A percentile compares a stretch with the other conserved stretches of the same genome.
Conservation (phyloP, 1,140 invertebrate species). For the Rhagoletis zephyria region DNA sequence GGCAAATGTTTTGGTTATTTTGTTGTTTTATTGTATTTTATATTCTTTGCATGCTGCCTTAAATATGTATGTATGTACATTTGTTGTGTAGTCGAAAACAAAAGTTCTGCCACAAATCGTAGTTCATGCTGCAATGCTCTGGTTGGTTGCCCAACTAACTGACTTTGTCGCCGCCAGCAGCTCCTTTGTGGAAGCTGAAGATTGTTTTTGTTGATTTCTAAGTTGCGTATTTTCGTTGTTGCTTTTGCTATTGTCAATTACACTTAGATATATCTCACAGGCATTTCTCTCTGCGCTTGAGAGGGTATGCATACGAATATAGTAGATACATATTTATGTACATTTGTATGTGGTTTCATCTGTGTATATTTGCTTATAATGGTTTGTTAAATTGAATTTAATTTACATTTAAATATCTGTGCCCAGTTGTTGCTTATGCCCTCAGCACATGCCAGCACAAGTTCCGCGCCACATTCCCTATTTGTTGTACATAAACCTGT, state of each 20-base stretch:
- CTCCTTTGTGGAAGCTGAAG: neutral
- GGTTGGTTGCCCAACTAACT: neutral
- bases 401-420: conserved; percentile 57
- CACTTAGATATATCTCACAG: neutral
- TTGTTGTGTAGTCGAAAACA: neutral
- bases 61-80: neutral
- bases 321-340: neutral
- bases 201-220: neutral
- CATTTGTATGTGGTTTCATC: neutral
- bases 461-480: neutral
- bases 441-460: neutral
- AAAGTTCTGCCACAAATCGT: conserved; percentile 30
- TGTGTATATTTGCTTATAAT: conserved; percentile 20
- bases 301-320: neutral
- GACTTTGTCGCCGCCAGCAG: conserved; percentile 23
- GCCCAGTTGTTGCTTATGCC: neutral
- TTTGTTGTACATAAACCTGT: conserved; percentile 1
- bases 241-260: neutral
- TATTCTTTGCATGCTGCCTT: neutral
- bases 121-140: neutral
- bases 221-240: neutral
- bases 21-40: conserved; percentile 36
- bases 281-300: neutral
- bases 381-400: conserved; percentile 58
- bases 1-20: conserved; percentile 33